Percentiles rank a stretch among this genome's conserved stretches.
phyloP scores from a whole-genome alignment of 2,888 invertebrate genomes.

The Eurytoma californica region DNA sequence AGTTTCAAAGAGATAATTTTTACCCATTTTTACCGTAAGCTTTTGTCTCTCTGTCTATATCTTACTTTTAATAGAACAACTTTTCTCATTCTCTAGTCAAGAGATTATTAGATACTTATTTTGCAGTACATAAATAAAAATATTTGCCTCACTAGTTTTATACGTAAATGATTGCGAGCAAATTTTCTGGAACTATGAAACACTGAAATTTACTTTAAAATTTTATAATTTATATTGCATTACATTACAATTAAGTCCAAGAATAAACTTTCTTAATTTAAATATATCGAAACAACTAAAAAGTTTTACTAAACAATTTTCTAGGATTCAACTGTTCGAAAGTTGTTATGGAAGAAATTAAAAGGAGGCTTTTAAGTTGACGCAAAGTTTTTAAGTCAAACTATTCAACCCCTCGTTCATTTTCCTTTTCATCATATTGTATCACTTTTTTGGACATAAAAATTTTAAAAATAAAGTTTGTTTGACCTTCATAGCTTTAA shows the following conservation, averaged over 20 bases:
- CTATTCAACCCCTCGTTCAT: too few species aligned
- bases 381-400: too few species aligned
- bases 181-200: too few species aligned
- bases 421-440: not conserved
- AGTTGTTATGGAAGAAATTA: not conserved
- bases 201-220: too few species aligned
- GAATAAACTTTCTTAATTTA: too few species aligned
- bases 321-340: not conserved
- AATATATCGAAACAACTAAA: too few species aligned
- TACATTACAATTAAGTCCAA: too few species aligned
- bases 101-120: too few species aligned
- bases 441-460: not conserved
- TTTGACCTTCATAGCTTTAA: not conserved
- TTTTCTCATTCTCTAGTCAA: conserved; percentile 10
- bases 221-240: too few species aligned
- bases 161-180: too few species aligned
- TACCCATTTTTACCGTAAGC: not conserved
- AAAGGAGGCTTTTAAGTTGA: conserved; percentile 23
- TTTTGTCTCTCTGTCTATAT: conserved; percentile 50
- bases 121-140: too few species aligned
- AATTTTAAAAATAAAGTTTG: not conserved
- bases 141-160: too few species aligned
- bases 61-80: conserved; percentile 22
- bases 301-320: not conserved
- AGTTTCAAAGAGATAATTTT: conserved; percentile 52